Conservation (phyloP, 2,888 invertebrate genomes). For the Drosophila leonis region DNA sequence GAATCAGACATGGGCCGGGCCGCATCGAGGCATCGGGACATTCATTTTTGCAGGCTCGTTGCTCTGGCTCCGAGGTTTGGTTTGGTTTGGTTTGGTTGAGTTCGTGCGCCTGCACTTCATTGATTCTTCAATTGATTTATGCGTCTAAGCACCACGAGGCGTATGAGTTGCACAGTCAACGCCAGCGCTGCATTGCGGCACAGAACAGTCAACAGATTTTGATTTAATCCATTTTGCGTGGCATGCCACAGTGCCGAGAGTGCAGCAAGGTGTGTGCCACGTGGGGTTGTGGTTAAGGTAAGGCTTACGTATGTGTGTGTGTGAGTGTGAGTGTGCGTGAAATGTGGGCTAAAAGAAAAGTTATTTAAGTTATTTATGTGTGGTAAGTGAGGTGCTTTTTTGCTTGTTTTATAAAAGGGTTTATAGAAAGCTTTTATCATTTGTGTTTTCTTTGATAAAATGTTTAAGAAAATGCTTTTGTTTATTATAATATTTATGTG, state of each 20-base stretch:
- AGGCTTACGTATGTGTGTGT: not conserved
- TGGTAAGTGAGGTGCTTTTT: not conserved
- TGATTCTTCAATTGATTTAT: slow-evolving; percentile 71
- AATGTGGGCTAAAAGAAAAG: not conserved
- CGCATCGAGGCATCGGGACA: slow-evolving; percentile 26
- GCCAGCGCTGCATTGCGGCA: slow-evolving; percentile 48
- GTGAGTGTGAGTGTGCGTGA: no score
- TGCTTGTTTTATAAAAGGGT: not conserved
- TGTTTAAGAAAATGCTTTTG: not conserved
- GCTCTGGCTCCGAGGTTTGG: not conserved
- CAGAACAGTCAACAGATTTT: slow-evolving; percentile 33
- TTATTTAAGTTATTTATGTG: not conserved
- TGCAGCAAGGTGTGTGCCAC: slow-evolving; percentile 12
- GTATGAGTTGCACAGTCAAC: slow-evolving; percentile 41
- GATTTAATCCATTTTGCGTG: slow-evolving; percentile 42
- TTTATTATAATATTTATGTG: no score
- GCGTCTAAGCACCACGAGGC: slow-evolving; percentile 53
- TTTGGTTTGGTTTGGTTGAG: not conserved
- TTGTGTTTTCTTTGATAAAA: not conserved
- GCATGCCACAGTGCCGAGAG: slow-evolving; percentile 28
- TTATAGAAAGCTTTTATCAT: not conserved
- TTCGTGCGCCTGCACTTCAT: slow-evolving; percentile 62
- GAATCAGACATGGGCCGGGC: slow-evolving; percentile 46
- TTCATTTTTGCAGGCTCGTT: slow-evolving; percentile 48
- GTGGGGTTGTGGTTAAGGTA: no score